Evolutionary conservation across 2,888 invertebrate genomes (phyloP).

Genomic region (Allacma fusca): DNA sequence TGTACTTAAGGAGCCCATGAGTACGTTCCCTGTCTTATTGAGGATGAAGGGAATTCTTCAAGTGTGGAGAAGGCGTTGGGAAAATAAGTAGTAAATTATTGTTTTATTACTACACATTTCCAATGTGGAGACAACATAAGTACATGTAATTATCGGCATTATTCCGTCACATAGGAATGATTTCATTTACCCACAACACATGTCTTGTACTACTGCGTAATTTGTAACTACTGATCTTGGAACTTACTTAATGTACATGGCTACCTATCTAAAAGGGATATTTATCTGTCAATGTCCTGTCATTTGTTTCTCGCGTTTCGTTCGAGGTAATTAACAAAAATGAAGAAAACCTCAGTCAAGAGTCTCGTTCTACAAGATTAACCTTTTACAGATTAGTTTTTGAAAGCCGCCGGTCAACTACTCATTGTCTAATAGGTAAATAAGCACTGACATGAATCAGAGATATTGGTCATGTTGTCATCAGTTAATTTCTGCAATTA

Average conservation of each 20-base stretch:
- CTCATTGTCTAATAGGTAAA: conserved; percentile 8
- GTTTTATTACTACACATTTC: not conserved
- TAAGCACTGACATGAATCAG: not conserved
- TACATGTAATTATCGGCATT: conserved; percentile 4
- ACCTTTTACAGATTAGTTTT: conserved; percentile 10
- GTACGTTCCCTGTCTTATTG: too few relatives aligned
- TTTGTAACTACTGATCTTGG: too few relatives aligned
- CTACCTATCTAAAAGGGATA: too few relatives aligned
- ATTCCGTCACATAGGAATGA: not conserved
- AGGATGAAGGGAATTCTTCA: not conserved
- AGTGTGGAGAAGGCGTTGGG: conserved; percentile 12
- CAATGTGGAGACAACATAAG: not conserved
- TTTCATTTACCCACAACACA: conserved; percentile 8
- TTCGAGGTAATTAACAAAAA: conserved; percentile 11
- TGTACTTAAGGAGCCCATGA: too few relatives aligned
- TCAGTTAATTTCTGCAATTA: not conserved
- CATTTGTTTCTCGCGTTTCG: not conserved
- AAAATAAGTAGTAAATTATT: conserved; percentile 3
- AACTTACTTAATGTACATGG: too few relatives aligned
- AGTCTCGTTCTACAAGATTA: conserved; percentile 4
- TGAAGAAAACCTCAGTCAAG: conserved; percentile 11
- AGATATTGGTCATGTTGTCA: conserved; percentile 8
- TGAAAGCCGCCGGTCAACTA: conserved; percentile 7
- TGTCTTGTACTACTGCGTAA: not conserved
- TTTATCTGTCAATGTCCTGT: not conserved